Evolutionary conservation across 2,888 invertebrate genomes (phyloP).

Genomic region (Thymelicus sylvestris): DNA sequence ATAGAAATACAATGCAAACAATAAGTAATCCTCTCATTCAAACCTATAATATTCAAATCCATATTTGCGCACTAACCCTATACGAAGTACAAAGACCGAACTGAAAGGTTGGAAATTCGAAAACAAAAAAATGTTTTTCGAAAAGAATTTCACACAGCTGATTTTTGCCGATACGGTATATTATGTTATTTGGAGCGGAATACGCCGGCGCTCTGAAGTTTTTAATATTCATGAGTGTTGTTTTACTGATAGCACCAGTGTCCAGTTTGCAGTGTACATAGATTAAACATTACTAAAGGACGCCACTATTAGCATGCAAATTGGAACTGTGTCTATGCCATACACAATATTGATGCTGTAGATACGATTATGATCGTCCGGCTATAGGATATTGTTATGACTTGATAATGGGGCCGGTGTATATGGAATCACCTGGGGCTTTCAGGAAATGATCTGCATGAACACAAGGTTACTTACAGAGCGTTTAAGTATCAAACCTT

Average conservation of each 20-base stretch:
- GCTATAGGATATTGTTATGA: conserved; percentile 29
- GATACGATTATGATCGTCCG: conserved; percentile 34
- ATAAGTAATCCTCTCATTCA: not conserved
- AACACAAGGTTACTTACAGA: not conserved
- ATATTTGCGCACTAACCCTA: not conserved
- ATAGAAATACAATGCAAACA: no score
- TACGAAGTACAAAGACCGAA: not conserved
- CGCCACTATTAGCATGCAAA: conserved; percentile 58
- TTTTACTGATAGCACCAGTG: conserved; percentile 19
- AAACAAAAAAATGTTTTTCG: conserved; percentile 10
- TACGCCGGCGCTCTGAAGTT: conserved; percentile 18
- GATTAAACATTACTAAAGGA: conserved; percentile 56
- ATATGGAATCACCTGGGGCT: conserved; percentile 21
- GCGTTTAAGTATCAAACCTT: no score
- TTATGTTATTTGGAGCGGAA: conserved; percentile 20
- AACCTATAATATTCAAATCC: no score
- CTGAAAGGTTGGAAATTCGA: conserved; percentile 1
- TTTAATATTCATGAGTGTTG: conserved; percentile 36
- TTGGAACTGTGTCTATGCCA: conserved; percentile 43
- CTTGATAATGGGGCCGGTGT: conserved; percentile 31
- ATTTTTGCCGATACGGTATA: conserved; percentile 10
- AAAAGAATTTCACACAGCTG: conserved; percentile 7
- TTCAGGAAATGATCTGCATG: conserved; percentile 19
- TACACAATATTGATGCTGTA: conserved; percentile 36
- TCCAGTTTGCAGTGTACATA: conserved; percentile 40